Percentiles rank a stretch among this genome's conserved stretches.
Evolutionary conservation across 2,797 vertebrate species (phyloP).

Genomic region (Anas georgica): DNA sequence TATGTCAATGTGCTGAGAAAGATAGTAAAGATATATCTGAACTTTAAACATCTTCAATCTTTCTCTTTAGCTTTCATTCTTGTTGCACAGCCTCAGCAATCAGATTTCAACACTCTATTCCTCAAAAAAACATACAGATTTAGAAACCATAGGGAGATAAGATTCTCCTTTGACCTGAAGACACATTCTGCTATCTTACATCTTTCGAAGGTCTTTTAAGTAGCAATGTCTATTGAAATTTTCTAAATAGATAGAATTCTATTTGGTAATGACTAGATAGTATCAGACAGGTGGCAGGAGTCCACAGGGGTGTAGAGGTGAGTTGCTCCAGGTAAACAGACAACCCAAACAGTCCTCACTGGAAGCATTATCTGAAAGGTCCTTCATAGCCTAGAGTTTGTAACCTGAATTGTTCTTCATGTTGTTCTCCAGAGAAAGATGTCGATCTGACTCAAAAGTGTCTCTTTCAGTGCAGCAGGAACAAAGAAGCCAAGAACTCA

Average conservation of each 20-base stretch:
- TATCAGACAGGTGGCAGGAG: background rate
- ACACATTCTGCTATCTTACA: constrained; percentile 31
- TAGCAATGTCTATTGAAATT: constrained; percentile 41
- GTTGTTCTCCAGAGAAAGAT: background rate
- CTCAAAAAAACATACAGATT: constrained; percentile 69
- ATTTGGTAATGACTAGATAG: constrained; percentile 47
- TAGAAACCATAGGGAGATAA: constrained; percentile 67
- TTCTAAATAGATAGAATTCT: constrained; percentile 38
- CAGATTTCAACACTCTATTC: constrained; percentile 71
- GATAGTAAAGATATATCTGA: constrained; percentile 76
- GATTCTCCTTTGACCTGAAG: constrained; percentile 30
- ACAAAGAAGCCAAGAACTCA: constrained; percentile 15
- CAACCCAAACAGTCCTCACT: background rate
- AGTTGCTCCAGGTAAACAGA: background rate
- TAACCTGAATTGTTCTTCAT: constrained; percentile 21
- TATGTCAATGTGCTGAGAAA: constrained; percentile 71
- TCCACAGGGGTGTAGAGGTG: background rate
- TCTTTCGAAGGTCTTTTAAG: constrained; percentile 70
- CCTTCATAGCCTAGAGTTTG: constrained; percentile 19
- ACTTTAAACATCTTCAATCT: constrained; percentile 78
- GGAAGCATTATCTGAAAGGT: background rate
- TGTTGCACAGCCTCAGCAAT: constrained; percentile 71
- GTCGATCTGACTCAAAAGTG: constrained; percentile 2
- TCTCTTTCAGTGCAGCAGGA: constrained; percentile 14
- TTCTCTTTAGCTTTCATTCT: constrained; percentile 75